These are phyloP conservation scores for Enteromius afrohamiltoni DNA, from an alignment of 2,797 vertebrate species.

Conservation along the genomic window DNA sequence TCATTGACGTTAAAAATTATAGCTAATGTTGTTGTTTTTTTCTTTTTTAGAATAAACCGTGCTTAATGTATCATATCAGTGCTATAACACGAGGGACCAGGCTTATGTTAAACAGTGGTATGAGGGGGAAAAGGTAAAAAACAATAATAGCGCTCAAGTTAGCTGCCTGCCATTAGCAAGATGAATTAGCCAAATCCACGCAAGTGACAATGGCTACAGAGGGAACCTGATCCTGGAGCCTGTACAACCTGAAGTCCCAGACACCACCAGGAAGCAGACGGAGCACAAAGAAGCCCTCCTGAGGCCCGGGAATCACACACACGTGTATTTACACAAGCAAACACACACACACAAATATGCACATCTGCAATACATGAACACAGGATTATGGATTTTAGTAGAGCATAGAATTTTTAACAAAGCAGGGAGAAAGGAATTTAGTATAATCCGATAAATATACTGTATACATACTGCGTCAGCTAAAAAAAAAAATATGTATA, in stretches of 20 bases:
- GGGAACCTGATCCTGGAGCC: conserved; percentile 85
- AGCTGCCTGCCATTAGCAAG: conserved; percentile 83
- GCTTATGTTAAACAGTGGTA: conserved; percentile 42
- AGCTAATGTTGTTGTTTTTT: conserved; percentile 31
- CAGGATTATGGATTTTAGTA: not conserved
- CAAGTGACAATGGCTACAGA: conserved; percentile 80
- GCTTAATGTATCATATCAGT: conserved; percentile 66
- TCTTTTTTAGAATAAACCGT: conserved; percentile 52
- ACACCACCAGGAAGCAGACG: conserved; percentile 81
- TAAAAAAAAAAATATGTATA: not conserved
- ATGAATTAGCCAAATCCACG: conserved; percentile 78
- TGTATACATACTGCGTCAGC: not conserved
- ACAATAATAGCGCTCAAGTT: conserved; percentile 74
- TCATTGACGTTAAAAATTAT: conserved; percentile 9
- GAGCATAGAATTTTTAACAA: not conserved
- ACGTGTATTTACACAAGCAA: conserved; percentile 35
- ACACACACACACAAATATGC: conserved; percentile 36
- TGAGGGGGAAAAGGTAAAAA: conserved; percentile 62
- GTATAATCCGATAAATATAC: not conserved
- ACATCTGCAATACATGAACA: conserved; percentile 33
- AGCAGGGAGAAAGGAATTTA: not conserved
- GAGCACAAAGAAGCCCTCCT: conserved; percentile 68
- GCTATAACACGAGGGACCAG: conserved; percentile 34
- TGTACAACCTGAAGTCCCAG: conserved; percentile 77
- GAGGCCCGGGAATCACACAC: conserved; percentile 64